Evolutionary conservation across 1,140 invertebrate genomes (phyloP), one percentile per base, ranked within the genome.

Genomic region (Dolichoris vasculosae): DNA sequence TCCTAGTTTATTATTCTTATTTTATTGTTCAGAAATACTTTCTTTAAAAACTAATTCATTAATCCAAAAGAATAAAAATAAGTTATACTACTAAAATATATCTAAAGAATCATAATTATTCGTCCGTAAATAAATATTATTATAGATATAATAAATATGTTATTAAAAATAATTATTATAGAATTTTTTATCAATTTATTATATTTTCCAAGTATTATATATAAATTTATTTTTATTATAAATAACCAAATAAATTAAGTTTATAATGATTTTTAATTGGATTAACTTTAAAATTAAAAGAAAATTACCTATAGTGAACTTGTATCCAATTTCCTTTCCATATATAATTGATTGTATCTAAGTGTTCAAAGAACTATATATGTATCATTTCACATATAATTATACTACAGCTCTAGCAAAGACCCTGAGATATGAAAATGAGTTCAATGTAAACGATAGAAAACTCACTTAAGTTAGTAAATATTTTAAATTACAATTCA

Each of bases 371-470:
- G 55, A 79, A 64, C 77, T 79, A 79, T 43, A 46, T 46, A 64
- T 67, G 59, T n/a, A 63, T 67, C 38, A 67, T 67, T 80, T 67
- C 63, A 67, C 38, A 15, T 40, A 80, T 32, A 26, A 80, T 20
- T 59, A 63, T 59, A 78, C 6, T 48, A 48, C 2, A 17, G 20
- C 79, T 81, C 23, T 46, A 69, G 35, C 71, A 63, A 43, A 71
- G 83, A 79, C 75, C 83, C n/a, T 78, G 55, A 84, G 20, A 55
- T 35, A 15, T 38, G 8, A 40, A 84, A 84, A 79, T 26, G 63
- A 84, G 83, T 84, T 84, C 76, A 84, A 85, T 86, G 84, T 40
- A 67, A 86, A 40, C 17, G 20, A 23, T 48, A 64, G 40, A 13
- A 38, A 75, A 64, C 6, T 59, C 59, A 83, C 26, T 75, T 38